Base-by-base conservation (phyloP, 1,140 invertebrate genomes). In the Pogonognathellus flavescens region DNA sequence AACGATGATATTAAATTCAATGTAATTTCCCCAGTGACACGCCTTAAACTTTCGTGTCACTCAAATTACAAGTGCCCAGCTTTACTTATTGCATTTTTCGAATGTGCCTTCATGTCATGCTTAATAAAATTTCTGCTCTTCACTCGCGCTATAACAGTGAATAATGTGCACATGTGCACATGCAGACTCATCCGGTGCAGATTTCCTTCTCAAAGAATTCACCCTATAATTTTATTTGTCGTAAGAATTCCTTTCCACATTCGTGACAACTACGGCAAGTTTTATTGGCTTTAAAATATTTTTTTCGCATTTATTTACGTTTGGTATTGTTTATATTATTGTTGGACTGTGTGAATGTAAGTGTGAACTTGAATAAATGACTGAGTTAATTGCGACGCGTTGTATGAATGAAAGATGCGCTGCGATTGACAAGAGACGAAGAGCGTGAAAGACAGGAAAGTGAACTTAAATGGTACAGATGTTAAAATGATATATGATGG, bases 11-110 rank as follows among this genome's bases (percentile, higher is more conserved):
- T 76, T 76, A 76, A 76, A 76, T 76, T 76, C 70, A 49, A 41
- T 76, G 70, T 76, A 76, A 76, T 76, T 76, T 76, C 70, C 70
- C 70, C 70, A 76, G 70, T 76, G 70, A 76, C 66, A 72, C 25
- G 16, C 25, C 31, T 76, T 76, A 49, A 76, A 31, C 70, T 76
- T n/a, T 49, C 70, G 13, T 76, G 70, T 76, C 70, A 76, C 41
- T 76, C 70, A 76, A 66, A 66, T 50, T 76, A 76, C 41, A 50
- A 76, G 14, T 76, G 49, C 2, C 41, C 49, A 31, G 41, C 70
- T 76, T 49, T 49, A 41, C 70, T 76, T 76, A 76, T 76, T 76
- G 70, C 70, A 41, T 76, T 76, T 72, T 76, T 50, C 41, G 31
- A 76, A 76, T 76, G 70, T 31, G 25, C 70, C n/a, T 76, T 76